Percentiles rank a stretch among this genome's conserved stretches.
phyloP scores from a whole-genome alignment of 1,140 invertebrate genomes.

The Drosophila repleta region DNA sequence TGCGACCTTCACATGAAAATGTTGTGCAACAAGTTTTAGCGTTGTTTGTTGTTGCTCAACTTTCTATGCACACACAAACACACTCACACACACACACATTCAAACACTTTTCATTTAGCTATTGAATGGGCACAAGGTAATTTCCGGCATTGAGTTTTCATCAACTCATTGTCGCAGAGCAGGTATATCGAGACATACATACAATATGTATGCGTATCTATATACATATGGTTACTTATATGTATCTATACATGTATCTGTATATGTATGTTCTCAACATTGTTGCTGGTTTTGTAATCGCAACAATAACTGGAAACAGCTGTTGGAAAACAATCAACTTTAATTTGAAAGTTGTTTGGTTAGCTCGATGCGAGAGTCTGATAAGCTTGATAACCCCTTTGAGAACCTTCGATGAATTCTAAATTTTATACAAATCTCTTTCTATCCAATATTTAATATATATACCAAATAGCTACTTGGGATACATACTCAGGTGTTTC shows the following conservation, averaged over 20 bases:
- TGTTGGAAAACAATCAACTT: constrained; percentile 35
- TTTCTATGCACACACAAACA: constrained; percentile 17
- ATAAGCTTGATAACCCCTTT: background rate
- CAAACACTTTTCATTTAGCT: constrained; percentile 28
- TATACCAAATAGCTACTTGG: background rate
- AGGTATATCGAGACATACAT: background rate
- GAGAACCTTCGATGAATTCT: too few species aligned
- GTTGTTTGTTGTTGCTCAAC: constrained; percentile 21
- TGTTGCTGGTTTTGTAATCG: constrained; percentile 25
- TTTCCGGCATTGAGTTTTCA: constrained; percentile 67
- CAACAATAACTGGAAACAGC: constrained; percentile 34
- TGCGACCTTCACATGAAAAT: constrained; percentile 63
- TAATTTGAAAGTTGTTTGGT: constrained; percentile 64
- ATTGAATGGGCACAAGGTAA: constrained; percentile 73
- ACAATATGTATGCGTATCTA: background rate
- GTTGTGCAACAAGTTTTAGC: constrained; percentile 76
- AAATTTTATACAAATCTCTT: too few species aligned
- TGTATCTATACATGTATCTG: background rate
- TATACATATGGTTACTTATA: too few species aligned
- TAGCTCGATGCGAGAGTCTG: background rate
- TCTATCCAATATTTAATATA: constrained; percentile 22
- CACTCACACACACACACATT: background rate
- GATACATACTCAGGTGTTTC: background rate
- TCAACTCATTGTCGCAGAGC: constrained; percentile 13
- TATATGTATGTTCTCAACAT: background rate